phyloP scores from a whole-genome alignment of 2,113 vertebrate species.

The Strix aluco region DNA sequence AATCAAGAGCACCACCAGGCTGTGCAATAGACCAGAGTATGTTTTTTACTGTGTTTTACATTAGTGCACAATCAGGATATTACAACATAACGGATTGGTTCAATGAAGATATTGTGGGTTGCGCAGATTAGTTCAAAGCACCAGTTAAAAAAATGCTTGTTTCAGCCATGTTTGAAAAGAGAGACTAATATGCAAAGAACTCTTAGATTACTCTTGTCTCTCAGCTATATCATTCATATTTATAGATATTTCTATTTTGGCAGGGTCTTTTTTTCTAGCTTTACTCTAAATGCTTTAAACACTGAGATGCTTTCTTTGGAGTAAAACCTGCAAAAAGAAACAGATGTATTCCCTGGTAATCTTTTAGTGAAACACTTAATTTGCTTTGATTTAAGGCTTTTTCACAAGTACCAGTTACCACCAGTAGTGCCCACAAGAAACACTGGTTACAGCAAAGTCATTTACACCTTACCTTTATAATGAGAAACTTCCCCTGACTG shows the following conservation, averaged over 20 bases:
- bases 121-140: not conserved
- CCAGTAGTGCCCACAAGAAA: not conserved
- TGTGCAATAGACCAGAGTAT: constrained; percentile 95
- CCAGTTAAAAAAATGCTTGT: not conserved
- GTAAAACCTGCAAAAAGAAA: not conserved
- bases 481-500: not conserved
- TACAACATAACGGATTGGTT: not conserved
- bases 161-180: constrained; percentile 16
- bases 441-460: not conserved
- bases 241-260: not conserved
- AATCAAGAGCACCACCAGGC: constrained; percentile 86
- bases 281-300: not conserved
- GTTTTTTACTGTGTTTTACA: constrained; percentile 19
- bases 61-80: not conserved
- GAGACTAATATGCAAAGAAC: not conserved
- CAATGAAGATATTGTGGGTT: not conserved
- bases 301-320: not conserved
- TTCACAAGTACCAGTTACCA: not conserved
- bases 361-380: not conserved
- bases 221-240: not conserved
- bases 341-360: not conserved
- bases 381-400: not conserved
- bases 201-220: not conserved
- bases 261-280: not conserved
- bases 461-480: not conserved